Base-by-base conservation (phyloP, 2,113 vertebrate species). In the Nerophis lumbriciformis region DNA sequence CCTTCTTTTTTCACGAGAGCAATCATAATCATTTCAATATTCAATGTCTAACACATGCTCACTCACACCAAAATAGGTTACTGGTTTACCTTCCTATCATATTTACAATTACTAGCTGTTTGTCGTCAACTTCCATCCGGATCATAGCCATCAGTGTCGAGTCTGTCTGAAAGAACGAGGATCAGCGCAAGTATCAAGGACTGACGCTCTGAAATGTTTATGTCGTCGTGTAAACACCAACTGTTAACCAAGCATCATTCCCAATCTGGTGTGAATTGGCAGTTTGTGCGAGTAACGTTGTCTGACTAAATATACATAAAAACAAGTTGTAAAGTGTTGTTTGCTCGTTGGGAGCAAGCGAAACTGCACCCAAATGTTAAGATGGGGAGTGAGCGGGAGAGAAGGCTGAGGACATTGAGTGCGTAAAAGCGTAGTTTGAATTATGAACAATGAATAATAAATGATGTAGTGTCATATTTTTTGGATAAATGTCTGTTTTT, bases 191-290 rank as follows among this genome's bases (percentile, higher is more conserved):
- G 6, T 10, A 39, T 8, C 36, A 16, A 36, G 14, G 53, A 55
- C 36, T 55, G 36, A 10, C 36, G 38, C 16, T 39, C 12, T 57
- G n/a, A 21, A 39, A 57, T 16, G 21, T 44, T 44, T 57, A 57
- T 44, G n/a, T 4, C 21, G 39, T 42, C 44, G 39, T 57, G 21
- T 21, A 57, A 57, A 45, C 55, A 57, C 38, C 55, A 57, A 10
- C 55, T 57, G 55, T 57, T 44, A 57, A 57, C 38, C 55, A 21
- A 12, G 5, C 10, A 44, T 14, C 10, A 19, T 57, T 57, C 44
- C 39, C 55, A 19, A 57, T 56, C 54, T 39, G 35, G n/a, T 44
- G 6, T 21, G 10, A 57, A 7, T 44, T 19, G 39, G 10, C 6
- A 45, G 7, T 16, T 8, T 56, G 37, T 39, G 37, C 4, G 10